These are phyloP conservation scores for Cyanoramphus novaezelandiae DNA, from an alignment of 2,113 vertebrate species.

Conservation along the genomic window DNA sequence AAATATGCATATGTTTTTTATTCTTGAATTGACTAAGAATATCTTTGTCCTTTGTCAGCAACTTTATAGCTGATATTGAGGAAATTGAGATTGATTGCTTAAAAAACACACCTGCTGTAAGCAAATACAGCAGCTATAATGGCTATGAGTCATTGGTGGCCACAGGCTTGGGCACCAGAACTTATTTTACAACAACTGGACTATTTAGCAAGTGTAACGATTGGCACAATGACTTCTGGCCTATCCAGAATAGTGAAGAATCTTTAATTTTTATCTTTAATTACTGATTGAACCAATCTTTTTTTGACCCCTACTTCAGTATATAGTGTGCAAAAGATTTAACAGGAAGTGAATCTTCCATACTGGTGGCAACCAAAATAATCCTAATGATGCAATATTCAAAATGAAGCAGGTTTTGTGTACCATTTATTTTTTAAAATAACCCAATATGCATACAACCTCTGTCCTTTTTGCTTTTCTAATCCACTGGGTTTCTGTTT, in stretches of 20 bases:
- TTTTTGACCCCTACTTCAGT: neutral
- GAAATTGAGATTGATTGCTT: constrained; percentile 55
- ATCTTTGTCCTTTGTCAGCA: constrained; percentile 33
- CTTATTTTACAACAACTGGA: neutral
- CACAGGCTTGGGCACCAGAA: neutral
- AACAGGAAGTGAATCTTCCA: neutral
- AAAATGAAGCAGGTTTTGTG: neutral
- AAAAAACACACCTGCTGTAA: constrained; percentile 4
- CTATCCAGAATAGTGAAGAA: neutral
- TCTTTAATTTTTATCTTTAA: neutral
- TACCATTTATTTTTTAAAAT: neutral
- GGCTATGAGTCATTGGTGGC: constrained; percentile 2
- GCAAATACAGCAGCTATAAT: neutral
- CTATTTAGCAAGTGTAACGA: constrained; percentile 3
- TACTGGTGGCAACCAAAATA: neutral
- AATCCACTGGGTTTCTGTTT: neutral
- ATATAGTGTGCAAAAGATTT: neutral
- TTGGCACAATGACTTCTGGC: neutral
- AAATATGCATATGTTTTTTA: constrained; percentile 24
- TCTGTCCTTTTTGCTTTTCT: neutral
- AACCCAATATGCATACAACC: neutral
- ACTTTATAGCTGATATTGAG: constrained; percentile 43
- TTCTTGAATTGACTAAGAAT: constrained; percentile 42
- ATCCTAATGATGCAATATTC: neutral
- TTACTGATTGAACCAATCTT: neutral